Percentiles rank a stretch among this genome's conserved stretches.
phyloP scores from a whole-genome alignment of 2,888 invertebrate species.

The Nomada lathburiana region DNA sequence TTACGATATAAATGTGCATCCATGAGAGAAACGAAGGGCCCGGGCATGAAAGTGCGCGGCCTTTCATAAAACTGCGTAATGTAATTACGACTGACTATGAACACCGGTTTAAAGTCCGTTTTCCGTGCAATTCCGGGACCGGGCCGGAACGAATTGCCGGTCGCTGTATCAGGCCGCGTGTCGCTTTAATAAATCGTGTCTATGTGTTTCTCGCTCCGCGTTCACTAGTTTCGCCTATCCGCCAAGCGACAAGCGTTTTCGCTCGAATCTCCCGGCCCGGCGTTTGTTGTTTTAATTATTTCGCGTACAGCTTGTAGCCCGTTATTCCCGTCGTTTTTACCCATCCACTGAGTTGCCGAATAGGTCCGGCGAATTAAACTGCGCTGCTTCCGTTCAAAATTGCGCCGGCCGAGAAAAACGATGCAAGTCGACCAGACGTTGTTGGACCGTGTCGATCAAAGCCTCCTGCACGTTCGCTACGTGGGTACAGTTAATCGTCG shows the following conservation, averaged over 20 bases:
- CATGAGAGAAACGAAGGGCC: slow-evolving; percentile 17
- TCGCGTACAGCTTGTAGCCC: background rate
- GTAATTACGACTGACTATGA: slow-evolving; percentile 51
- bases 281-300: slow-evolving; percentile 54
- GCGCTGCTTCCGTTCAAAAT: slow-evolving; percentile 11
- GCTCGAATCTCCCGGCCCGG: background rate
- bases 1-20: slow-evolving; percentile 22
- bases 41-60: background rate
- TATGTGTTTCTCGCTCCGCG: slow-evolving; percentile 1
- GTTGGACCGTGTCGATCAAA: background rate
- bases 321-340: slow-evolving; percentile 12
- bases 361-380: slow-evolving; percentile 12
- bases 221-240: background rate
- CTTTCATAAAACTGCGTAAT: slow-evolving; percentile 54
- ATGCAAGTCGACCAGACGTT: slow-evolving; percentile 10
- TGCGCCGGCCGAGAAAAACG: slow-evolving; percentile 11
- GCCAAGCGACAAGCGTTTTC: slow-evolving; percentile 15
- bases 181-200: slow-evolving; percentile 41
- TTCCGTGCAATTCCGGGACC: slow-evolving; percentile 37
- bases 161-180: slow-evolving; percentile 29
- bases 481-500: background rate
- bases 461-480: background rate
- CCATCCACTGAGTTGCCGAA: slow-evolving; percentile 7
- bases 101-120: slow-evolving; percentile 41
- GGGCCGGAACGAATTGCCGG: slow-evolving; percentile 32